phyloP scores from a whole-genome alignment of 2,113 vertebrate genomes.

The Sorex araneus region DNA sequence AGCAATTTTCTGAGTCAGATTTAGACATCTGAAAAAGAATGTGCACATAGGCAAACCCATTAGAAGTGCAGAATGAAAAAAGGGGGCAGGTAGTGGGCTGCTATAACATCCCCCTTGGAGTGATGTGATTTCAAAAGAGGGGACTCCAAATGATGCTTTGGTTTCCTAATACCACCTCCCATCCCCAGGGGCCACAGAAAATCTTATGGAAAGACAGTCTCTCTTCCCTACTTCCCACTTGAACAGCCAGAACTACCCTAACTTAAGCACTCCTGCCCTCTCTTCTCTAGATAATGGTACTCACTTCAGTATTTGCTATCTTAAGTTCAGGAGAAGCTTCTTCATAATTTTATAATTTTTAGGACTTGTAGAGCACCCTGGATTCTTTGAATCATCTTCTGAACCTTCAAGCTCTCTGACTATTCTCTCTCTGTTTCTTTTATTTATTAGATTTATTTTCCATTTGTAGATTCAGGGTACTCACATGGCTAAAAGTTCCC shows the following conservation, averaged over 20 bases:
- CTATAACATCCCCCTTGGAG: not conserved
- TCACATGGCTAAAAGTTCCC: not conserved
- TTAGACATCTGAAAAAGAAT: constrained; percentile 84
- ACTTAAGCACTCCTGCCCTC: too few relatives aligned
- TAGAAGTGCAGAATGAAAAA: constrained; percentile 56
- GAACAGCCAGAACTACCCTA: not conserved
- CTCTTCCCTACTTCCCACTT: not conserved
- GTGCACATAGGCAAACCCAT: constrained; percentile 78
- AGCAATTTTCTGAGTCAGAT: constrained; percentile 88
- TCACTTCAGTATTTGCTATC: not conserved
- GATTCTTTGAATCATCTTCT: not conserved
- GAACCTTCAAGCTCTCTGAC: not conserved
- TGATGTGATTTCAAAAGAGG: not conserved
- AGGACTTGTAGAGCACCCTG: not conserved
- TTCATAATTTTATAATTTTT: not conserved
- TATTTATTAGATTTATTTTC: too few relatives aligned
- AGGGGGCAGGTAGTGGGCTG: constrained; percentile 65
- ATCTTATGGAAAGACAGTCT: not conserved
- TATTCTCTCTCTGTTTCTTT: not conserved
- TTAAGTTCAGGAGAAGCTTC: accelerated
- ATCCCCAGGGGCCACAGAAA: not conserved
- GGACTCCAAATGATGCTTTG: not conserved
- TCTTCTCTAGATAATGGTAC: not conserved
- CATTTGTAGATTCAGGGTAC: not conserved
- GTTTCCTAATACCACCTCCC: not conserved